Conservation (phyloP, 2,888 invertebrate genomes). For the Electrophaes corylata region DNA sequence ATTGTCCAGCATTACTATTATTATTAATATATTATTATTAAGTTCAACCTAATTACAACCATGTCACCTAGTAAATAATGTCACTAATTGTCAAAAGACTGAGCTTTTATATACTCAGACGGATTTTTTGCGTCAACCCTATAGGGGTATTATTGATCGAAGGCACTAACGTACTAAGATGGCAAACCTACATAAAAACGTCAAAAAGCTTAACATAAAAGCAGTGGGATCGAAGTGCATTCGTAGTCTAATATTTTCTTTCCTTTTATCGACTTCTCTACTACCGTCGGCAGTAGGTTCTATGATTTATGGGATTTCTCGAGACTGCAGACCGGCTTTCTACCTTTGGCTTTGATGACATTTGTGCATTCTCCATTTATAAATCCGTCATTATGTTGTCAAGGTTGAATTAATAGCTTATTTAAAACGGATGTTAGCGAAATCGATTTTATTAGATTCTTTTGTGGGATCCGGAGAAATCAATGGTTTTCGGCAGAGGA, state of each 20-base stretch:
- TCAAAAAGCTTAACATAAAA: no score
- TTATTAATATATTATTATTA: no score
- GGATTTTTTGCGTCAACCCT: no score
- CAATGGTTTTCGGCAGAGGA: constrained; percentile 10
- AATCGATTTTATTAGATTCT: constrained; percentile 12
- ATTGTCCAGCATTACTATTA: no score
- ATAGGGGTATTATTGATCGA: no score
- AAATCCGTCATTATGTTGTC: constrained; percentile 23
- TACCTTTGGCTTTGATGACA: constrained; percentile 28
- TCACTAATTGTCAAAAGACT: no score
- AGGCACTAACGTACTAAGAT: no score
- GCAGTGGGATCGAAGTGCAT: neutral
- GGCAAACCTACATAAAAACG: no score
- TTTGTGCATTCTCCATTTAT: constrained; percentile 16
- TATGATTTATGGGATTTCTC: constrained; percentile 30
- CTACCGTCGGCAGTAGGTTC: constrained; percentile 10
- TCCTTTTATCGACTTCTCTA: neutral
- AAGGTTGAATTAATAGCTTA: constrained; percentile 23
- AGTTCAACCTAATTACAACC: no score
- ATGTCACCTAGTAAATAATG: no score
- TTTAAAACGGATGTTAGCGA: constrained; percentile 20
- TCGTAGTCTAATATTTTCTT: neutral
- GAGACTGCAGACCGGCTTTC: constrained; percentile 28
- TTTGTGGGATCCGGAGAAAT: constrained; percentile 8
- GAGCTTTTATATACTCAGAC: no score